These are phyloP conservation scores for Pipistrellus pygmaeus DNA, from an alignment of 2,797 vertebrate genomes.

Conservation along the genomic window DNA sequence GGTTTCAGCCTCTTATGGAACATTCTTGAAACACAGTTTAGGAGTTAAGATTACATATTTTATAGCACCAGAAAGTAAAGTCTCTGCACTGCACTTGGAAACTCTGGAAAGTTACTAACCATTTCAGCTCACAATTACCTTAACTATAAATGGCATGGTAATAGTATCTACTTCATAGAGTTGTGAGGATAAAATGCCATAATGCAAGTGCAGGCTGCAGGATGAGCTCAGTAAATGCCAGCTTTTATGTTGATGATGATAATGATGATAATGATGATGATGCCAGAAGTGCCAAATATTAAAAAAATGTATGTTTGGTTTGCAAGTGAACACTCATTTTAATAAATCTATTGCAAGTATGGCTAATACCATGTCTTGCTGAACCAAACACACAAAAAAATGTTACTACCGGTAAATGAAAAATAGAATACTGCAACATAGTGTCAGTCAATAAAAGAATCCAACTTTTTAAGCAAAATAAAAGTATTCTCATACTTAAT, in stretches of 20 bases:
- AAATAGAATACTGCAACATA: not conserved
- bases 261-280: not conserved
- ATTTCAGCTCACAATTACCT: constrained; percentile 24
- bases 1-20: too few species aligned
- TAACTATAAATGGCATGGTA: constrained; percentile 1
- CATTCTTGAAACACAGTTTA: constrained; percentile 27
- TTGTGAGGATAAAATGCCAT: not conserved
- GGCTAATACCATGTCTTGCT: constrained; percentile 32
- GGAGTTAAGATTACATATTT: constrained; percentile 1
- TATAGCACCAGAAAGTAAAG: constrained; percentile 3
- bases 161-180: not conserved
- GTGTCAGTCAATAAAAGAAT: constrained; percentile 8
- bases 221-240: constrained; percentile 52
- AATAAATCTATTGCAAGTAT: constrained; percentile 31
- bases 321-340: constrained; percentile 17
- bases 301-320: constrained; percentile 19
- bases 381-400: not conserved
- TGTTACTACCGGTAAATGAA: not conserved
- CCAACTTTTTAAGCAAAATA: constrained; percentile 13
- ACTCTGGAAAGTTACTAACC: not conserved
- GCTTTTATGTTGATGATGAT: not conserved
- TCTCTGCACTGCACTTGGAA: not conserved
- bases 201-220: not conserved
- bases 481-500: not conserved
- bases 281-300: constrained; percentile 21